Conservation (phyloP, 2,888 invertebrate species). For the Coelopa pilipes region DNA sequence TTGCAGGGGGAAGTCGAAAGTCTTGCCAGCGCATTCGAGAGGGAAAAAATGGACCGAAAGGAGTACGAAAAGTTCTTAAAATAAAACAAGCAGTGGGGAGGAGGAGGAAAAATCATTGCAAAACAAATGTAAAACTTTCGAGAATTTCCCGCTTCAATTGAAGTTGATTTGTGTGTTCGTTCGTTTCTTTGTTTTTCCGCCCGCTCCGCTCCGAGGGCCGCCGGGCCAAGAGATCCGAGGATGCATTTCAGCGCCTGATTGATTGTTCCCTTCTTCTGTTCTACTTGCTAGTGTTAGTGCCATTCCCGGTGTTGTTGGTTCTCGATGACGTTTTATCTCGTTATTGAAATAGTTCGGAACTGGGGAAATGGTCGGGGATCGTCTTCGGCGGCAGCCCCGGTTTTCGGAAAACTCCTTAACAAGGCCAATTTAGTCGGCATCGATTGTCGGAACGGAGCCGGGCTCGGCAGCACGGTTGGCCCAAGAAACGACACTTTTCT, state of each 20-base stretch:
- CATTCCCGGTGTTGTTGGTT: background rate
- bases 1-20: too few relatives aligned
- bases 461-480: too few relatives aligned
- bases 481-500: background rate
- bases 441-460: too few relatives aligned
- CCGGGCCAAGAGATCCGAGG: too few relatives aligned
- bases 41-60: background rate
- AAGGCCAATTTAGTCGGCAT: background rate
- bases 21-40: too few relatives aligned
- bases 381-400: background rate
- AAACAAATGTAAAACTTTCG: constrained; percentile 7
- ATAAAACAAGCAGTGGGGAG: background rate
- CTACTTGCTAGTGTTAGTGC: too few relatives aligned
- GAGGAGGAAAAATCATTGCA: too few relatives aligned
- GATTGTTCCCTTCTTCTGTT: constrained; percentile 2
- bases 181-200: background rate
- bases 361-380: background rate
- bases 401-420: constrained; percentile 7
- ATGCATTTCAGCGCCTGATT: constrained; percentile 18
- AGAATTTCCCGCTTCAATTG: constrained; percentile 15
- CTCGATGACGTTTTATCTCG: constrained; percentile 11
- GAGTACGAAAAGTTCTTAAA: background rate
- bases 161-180: constrained; percentile 11
- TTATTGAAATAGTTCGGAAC: constrained; percentile 22
- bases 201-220: background rate